phyloP scores from a whole-genome alignment of 2,888 invertebrate species.

The Cheilosia grossa region DNA sequence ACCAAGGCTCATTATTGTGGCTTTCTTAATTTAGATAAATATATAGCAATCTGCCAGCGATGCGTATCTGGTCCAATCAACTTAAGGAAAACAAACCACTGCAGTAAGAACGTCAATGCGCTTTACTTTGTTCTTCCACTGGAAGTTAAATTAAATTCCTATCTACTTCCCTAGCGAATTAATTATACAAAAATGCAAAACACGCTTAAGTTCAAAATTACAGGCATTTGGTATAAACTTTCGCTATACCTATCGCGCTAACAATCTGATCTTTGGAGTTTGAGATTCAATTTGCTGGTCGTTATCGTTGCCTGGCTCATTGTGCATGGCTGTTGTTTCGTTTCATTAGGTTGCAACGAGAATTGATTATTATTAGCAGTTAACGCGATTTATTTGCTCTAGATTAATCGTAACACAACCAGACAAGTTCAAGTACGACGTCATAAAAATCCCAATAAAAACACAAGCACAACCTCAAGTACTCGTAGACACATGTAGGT shows the following conservation, averaged over 20 bases:
- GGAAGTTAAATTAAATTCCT: too few relatives aligned
- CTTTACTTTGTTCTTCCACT: too few relatives aligned
- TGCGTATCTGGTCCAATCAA: too few relatives aligned
- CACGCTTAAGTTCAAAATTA: constrained; percentile 1
- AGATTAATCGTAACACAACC: constrained; percentile 21
- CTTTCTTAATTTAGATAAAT: too few relatives aligned
- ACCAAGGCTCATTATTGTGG: too few relatives aligned
- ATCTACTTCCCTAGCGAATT: not conserved
- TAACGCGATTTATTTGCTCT: constrained; percentile 20
- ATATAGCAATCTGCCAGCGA: too few relatives aligned
- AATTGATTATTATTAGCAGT: constrained; percentile 18
- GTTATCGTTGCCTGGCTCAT: constrained; percentile 5
- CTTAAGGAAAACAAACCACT: too few relatives aligned
- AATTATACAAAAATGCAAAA: not conserved
- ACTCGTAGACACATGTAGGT: too few relatives aligned
- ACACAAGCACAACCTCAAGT: not conserved
- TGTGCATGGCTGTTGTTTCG: constrained; percentile 22
- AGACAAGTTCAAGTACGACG: constrained; percentile 53
- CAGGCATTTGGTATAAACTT: constrained; percentile 13
- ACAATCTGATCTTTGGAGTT: constrained; percentile 38
- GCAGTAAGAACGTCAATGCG: too few relatives aligned
- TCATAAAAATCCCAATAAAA: not conserved
- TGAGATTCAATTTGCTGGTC: constrained; percentile 23
- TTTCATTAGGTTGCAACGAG: constrained; percentile 2
- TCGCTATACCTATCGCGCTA: not conserved